These are phyloP conservation scores for Trachymyrmex cornetzi DNA, from an alignment of 1,140 invertebrate genomes.

Conservation along the genomic window DNA sequence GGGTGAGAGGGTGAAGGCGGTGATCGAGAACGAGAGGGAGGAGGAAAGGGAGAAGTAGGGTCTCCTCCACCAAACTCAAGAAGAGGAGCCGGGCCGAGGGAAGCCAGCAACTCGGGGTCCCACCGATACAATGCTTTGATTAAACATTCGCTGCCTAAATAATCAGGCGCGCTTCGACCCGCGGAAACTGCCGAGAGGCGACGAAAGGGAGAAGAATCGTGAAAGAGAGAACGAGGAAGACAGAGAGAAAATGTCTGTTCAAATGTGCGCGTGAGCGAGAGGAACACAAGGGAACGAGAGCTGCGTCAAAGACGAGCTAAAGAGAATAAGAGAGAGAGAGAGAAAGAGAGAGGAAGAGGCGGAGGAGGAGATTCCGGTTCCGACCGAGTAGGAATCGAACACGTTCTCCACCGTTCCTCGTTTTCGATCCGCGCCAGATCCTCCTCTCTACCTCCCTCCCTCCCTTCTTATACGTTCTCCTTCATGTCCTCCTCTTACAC, in stretches of 20 bases:
- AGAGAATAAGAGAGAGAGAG: slow-evolving; percentile 33
- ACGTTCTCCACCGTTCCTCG: slow-evolving; percentile 76
- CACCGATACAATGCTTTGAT: slow-evolving; percentile 86
- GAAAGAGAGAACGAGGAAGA: slow-evolving; percentile 38
- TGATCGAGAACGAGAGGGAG: slow-evolving; percentile 47
- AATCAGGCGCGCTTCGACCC: slow-evolving; percentile 82
- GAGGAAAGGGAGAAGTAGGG: slow-evolving; percentile 63
- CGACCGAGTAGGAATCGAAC: slow-evolving; percentile 77
- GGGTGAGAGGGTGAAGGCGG: slow-evolving; percentile 32
- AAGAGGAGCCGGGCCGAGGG: slow-evolving; percentile 54
- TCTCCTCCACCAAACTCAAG: slow-evolving; percentile 77
- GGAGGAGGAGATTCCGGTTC: slow-evolving; percentile 79
- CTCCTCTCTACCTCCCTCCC: slow-evolving; percentile 37
- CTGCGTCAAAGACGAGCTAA: slow-evolving; percentile 5
- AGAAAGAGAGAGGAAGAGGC: slow-evolving; percentile 46
- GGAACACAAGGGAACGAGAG: slow-evolving; percentile 20
- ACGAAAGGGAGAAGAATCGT: slow-evolving; percentile 41
- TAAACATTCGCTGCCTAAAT: slow-evolving; percentile 87
- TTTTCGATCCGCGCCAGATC: slow-evolving; percentile 76
- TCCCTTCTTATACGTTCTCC: slow-evolving; percentile 29
- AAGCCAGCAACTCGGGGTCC: slow-evolving; percentile 70
- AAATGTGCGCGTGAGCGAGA: slow-evolving; percentile 11
- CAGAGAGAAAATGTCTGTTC: slow-evolving; percentile 33
- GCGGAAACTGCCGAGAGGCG: slow-evolving; percentile 65
- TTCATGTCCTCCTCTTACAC: slow-evolving; percentile 62